Evolutionary conservation across 2,113 vertebrate species (phyloP).

Genomic region (Megaptera novaeangliae): DNA sequence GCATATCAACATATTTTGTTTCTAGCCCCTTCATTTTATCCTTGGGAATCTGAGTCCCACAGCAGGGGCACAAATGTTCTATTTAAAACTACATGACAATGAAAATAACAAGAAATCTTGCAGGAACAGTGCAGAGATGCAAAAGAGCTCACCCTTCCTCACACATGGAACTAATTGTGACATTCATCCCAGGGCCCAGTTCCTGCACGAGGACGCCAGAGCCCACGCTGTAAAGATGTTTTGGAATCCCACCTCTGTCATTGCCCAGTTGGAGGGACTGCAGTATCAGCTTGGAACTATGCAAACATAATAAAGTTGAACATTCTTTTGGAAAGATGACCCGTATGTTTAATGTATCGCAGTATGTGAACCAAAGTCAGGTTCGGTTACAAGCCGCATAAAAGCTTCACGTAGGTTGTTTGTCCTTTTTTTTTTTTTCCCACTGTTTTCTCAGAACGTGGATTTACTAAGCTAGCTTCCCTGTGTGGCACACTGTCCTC

Average conservation of each 20-base stretch:
- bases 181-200: not conserved
- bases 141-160: constrained; percentile 20
- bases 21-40: constrained; percentile 44
- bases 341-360: constrained; percentile 32
- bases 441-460: not conserved
- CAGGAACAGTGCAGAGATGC: constrained; percentile 9
- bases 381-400: not conserved
- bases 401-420: not conserved
- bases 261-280: constrained; percentile 32
- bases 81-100: constrained; percentile 23
- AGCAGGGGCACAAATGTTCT: constrained; percentile 51
- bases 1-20: constrained; percentile 51
- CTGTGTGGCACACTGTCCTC: not conserved
- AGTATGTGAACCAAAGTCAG: not conserved
- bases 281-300: not conserved
- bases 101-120: constrained; percentile 16
- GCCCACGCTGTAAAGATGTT: not conserved
- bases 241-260: constrained; percentile 28
- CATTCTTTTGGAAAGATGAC: constrained; percentile 31
- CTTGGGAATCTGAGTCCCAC: constrained; percentile 41
- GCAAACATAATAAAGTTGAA: constrained; percentile 45
- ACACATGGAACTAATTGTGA: constrained; percentile 65
- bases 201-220: not conserved
- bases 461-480: not conserved
- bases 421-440: not conserved